Conservation (phyloP, 2,797 vertebrate species). For the Rallus crepitans region DNA sequence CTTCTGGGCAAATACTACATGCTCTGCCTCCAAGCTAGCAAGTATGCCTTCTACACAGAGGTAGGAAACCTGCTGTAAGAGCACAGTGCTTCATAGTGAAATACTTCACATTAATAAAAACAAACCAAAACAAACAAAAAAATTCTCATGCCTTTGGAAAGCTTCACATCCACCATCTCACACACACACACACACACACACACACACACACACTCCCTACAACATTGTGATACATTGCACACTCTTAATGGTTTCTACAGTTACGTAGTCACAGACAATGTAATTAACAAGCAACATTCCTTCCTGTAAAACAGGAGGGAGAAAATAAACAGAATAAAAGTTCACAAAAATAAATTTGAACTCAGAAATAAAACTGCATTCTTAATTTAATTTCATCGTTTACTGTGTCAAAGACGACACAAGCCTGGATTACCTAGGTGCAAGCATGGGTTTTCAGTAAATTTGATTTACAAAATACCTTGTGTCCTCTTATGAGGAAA, state of each 20-base stretch:
- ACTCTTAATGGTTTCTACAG: conserved; percentile 44
- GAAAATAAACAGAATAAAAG: not conserved
- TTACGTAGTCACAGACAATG: not conserved
- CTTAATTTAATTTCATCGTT: not conserved
- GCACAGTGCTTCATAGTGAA: not conserved
- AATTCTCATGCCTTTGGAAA: not conserved
- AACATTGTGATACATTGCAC: not conserved
- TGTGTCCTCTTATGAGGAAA: not conserved
- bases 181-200: conserved; percentile 3
- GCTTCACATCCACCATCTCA: not conserved
- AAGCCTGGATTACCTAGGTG: not conserved
- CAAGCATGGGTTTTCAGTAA: not conserved
- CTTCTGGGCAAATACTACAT: not conserved
- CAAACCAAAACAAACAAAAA: not conserved
- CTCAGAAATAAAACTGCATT: conserved; percentile 3
- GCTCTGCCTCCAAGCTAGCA: not conserved
- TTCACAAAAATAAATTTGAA: not conserved
- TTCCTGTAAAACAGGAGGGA: not conserved
- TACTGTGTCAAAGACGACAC: not conserved
- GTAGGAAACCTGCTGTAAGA: not conserved
- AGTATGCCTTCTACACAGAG: not conserved
- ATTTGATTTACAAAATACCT: not conserved
- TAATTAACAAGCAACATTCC: conserved; percentile 36
- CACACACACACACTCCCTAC: not conserved
- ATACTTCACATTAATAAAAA: not conserved